These are phyloP conservation scores for Drosophila funebris DNA, from an alignment of 1,140 invertebrate genomes.

Conservation along the genomic window DNA sequence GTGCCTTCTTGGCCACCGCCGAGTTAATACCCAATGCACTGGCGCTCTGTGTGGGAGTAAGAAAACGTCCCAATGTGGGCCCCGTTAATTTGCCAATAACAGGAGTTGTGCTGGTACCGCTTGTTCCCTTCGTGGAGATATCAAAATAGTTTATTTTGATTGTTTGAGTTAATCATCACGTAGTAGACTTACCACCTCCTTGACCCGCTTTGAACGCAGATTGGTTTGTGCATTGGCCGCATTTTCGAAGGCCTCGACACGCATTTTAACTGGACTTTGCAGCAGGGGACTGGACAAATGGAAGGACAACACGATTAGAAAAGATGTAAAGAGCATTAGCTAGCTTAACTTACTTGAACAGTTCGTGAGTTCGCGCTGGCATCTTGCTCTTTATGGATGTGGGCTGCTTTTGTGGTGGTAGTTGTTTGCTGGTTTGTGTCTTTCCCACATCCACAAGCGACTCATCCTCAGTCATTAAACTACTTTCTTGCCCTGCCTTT, in stretches of 20 bases:
- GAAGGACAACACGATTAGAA: not conserved
- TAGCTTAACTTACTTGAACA: conserved; percentile 71
- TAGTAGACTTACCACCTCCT: conserved; percentile 50
- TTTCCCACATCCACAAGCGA: conserved; percentile 48
- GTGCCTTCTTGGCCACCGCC: conserved; percentile 61
- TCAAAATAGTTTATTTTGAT: not conserved
- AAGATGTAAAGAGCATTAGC: not conserved
- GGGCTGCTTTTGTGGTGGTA: conserved; percentile 20
- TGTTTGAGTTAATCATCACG: not conserved
- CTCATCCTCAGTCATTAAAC: conserved; percentile 76
- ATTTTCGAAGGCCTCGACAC: conserved; percentile 87
- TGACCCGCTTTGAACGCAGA: conserved; percentile 52
- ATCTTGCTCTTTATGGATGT: conserved; percentile 60
- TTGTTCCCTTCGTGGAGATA: conserved; percentile 1
- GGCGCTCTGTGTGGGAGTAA: conserved; percentile 68
- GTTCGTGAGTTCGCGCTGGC: conserved; percentile 68
- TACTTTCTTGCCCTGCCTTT: conserved; percentile 35
- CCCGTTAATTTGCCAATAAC: conserved; percentile 60
- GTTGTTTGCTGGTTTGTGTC: not conserved
- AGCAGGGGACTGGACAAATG: conserved; percentile 84
- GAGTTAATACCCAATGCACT: conserved; percentile 37
- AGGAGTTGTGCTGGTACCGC: conserved; percentile 56
- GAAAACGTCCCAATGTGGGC: conserved; percentile 72
- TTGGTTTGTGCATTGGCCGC: conserved; percentile 55
- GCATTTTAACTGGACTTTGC: conserved; percentile 86